These are phyloP conservation scores for Geophilus truncorum DNA, from an alignment of 2,888 invertebrate genomes.

Conservation along the genomic window DNA sequence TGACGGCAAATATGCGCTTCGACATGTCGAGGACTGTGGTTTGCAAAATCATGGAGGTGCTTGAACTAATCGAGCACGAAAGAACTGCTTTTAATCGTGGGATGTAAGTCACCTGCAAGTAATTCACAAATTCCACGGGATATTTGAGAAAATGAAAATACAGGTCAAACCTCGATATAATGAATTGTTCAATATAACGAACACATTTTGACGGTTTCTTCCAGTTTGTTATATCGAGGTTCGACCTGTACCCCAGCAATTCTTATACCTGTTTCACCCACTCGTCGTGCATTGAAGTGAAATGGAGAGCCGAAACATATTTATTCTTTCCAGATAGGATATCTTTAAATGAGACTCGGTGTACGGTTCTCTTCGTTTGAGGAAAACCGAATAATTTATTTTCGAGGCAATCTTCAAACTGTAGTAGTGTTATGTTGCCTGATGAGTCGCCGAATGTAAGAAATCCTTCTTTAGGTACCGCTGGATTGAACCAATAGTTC, in stretches of 20 bases:
- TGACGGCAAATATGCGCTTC: neutral
- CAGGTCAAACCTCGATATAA: too few species aligned
- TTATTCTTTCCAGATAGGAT: neutral
- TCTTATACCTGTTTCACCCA: constrained; percentile 31
- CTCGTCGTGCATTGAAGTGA: neutral
- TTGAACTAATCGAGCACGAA: neutral
- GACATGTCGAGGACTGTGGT: neutral
- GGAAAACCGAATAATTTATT: neutral
- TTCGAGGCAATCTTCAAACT: neutral
- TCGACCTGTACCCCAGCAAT: too few species aligned
- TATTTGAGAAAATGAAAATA: neutral
- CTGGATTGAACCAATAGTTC: neutral
- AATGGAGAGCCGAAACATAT: neutral
- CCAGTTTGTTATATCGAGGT: too few species aligned
- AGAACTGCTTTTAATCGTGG: neutral
- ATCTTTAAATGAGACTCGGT: neutral
- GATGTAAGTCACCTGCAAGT: neutral
- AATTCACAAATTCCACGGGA: neutral
- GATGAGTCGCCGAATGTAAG: neutral
- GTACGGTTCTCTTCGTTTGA: neutral
- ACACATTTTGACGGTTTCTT: too few species aligned
- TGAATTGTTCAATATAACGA: too few species aligned
- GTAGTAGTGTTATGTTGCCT: neutral
- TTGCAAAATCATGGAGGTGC: neutral
- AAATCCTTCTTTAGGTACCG: neutral